Conservation (phyloP, 2,797 vertebrate genomes). For the Etheostoma perlongum region DNA sequence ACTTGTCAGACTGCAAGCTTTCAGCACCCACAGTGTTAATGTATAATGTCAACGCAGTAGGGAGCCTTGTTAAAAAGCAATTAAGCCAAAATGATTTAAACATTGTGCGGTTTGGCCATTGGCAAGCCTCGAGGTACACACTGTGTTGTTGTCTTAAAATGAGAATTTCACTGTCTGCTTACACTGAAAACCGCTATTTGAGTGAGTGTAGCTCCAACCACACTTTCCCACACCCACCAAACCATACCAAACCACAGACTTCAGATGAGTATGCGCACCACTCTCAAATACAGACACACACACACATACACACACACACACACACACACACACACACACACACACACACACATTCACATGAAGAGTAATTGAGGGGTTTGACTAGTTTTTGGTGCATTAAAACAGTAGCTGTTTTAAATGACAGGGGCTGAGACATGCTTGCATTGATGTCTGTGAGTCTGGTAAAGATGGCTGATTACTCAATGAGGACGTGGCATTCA, state of each 20-base stretch:
- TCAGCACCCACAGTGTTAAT: slow-evolving; percentile 85
- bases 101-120: slow-evolving; percentile 80
- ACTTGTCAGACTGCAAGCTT: slow-evolving; percentile 77
- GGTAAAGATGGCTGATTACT: slow-evolving; percentile 82
- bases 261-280: slow-evolving; percentile 72
- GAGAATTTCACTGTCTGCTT: slow-evolving; percentile 87
- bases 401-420: slow-evolving; percentile 84
- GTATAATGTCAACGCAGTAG: slow-evolving; percentile 84
- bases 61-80: slow-evolving; percentile 88
- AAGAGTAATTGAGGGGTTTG: slow-evolving; percentile 84
- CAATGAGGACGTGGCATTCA: slow-evolving; percentile 81
- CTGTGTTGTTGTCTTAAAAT: slow-evolving; percentile 85
- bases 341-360: slow-evolving; percentile 71
- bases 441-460: slow-evolving; percentile 81
- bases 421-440: slow-evolving; percentile 82
- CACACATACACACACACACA: slow-evolving; percentile 33
- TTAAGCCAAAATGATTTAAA: slow-evolving; percentile 87
- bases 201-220: slow-evolving; percentile 83
- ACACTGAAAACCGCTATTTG: slow-evolving; percentile 85
- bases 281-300: slow-evolving; percentile 58
- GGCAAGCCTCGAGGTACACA: slow-evolving; percentile 79
- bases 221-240: slow-evolving; percentile 84
- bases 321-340: slow-evolving; percentile 45
- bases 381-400: slow-evolving; percentile 83
- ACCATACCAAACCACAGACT: slow-evolving; percentile 82